A percentile compares a stretch with the other conserved stretches of the same genome.
Conservation (phyloP, 2,113 vertebrate genomes). For the Dromas ardeola region DNA sequence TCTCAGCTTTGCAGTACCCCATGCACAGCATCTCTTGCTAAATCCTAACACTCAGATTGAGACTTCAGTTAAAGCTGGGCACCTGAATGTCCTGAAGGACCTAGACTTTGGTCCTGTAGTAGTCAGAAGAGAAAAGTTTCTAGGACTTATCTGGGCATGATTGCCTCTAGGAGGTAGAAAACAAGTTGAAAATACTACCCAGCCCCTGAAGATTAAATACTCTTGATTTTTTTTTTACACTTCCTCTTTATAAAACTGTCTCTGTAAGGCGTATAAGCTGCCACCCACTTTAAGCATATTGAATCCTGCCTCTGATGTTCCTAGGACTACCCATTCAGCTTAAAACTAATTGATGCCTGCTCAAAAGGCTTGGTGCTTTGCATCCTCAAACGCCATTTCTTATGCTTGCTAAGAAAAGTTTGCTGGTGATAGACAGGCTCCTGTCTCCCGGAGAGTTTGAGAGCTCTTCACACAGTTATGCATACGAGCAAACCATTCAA, state of each 20-base stretch:
- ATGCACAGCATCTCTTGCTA: not conserved
- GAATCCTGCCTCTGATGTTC: conserved; percentile 13
- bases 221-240: not conserved
- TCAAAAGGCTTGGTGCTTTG: not conserved
- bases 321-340: not conserved
- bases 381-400: not conserved
- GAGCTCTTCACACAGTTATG: not conserved
- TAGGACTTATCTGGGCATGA: not conserved
- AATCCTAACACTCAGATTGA: not conserved
- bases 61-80: not conserved
- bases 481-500: not conserved
- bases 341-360: not conserved
- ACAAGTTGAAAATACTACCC: not conserved
- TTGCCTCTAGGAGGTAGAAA: not conserved
- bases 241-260: not conserved
- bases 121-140: not conserved
- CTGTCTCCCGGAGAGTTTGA: not conserved
- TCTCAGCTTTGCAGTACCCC: not conserved
- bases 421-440: not conserved
- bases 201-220: not conserved
- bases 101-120: not conserved
- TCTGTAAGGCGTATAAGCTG: not conserved
- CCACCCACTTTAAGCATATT: conserved; percentile 21
- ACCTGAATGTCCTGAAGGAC: not conserved
- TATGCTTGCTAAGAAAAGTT: not conserved